Conservation (phyloP, 2,888 invertebrate genomes). For the Syrphus vitripennis region DNA sequence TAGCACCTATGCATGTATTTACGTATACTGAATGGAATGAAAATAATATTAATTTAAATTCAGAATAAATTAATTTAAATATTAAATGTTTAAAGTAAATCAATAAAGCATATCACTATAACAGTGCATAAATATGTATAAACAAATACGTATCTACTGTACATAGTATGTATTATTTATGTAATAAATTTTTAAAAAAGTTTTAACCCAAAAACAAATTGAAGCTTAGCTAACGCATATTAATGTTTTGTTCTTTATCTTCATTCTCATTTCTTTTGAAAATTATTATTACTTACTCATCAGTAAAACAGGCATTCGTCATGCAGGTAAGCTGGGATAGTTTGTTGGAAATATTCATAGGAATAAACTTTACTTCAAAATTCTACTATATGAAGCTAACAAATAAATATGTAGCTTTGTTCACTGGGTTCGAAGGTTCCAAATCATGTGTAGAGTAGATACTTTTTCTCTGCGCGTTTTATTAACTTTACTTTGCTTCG, state of each 20-base stretch:
- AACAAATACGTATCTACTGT: no score
- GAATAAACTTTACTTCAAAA: slow-evolving; percentile 11
- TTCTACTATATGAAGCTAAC: not conserved
- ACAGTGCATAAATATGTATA: no score
- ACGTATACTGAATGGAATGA: not conserved
- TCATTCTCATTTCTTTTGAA: not conserved
- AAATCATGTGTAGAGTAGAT: no score
- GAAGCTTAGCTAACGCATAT: not conserved
- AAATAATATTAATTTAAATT: not conserved
- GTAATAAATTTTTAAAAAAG: no score
- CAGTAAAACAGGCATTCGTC: not conserved
- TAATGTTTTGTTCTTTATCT: not conserved
- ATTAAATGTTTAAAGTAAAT: not conserved
- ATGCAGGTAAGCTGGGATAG: not conserved
- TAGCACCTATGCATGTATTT: no score
- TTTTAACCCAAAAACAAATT: not conserved
- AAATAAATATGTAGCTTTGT: no score
- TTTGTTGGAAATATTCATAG: not conserved
- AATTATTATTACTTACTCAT: slow-evolving; percentile 26
- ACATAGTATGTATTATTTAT: no score
- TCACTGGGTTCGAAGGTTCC: no score
- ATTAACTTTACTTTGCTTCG: no score
- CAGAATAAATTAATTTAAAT: not conserved
- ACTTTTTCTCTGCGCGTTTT: no score
- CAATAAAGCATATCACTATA: no score